phyloP scores from a whole-genome alignment of 2,113 vertebrate genomes.

The Chinchilla lanigera region DNA sequence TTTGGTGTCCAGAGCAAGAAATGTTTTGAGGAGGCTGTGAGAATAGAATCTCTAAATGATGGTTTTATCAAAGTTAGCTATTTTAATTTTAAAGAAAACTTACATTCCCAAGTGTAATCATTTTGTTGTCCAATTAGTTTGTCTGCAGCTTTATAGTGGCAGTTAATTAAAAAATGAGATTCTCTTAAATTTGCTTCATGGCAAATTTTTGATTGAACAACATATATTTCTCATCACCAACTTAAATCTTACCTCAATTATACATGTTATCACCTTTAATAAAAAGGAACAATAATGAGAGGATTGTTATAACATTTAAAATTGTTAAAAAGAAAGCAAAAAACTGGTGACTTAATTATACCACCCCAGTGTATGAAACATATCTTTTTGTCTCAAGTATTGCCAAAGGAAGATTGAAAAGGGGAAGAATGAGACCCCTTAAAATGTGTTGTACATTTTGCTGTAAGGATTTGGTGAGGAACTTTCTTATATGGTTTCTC shows the following conservation, averaged over 20 bases:
- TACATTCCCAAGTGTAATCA: neutral
- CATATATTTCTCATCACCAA: constrained; percentile 12
- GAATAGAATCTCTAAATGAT: neutral
- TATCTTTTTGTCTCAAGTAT: neutral
- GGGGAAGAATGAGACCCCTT: neutral
- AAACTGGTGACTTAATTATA: constrained; percentile 1
- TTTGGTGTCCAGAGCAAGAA: constrained; percentile 11
- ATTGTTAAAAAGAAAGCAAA: neutral
- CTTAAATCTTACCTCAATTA: constrained; percentile 50
- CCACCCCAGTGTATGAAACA: neutral
- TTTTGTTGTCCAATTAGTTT: constrained; percentile 45
- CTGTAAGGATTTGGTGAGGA: neutral
- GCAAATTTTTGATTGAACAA: constrained; percentile 60
- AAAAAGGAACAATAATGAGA: constrained; percentile 22
- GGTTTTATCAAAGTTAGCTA: constrained; percentile 22
- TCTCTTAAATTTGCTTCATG: constrained; percentile 32
- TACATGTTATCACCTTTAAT: constrained; percentile 42
- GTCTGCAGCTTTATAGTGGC: constrained; percentile 42
- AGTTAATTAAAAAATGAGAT: constrained; percentile 66
- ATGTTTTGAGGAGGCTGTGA: neutral
- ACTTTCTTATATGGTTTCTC: neutral
- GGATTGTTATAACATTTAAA: constrained; percentile 32
- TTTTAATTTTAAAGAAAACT: constrained; percentile 46
- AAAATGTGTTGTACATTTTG: neutral
- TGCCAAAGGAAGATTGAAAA: constrained; percentile 9